phyloP scores from a whole-genome alignment of 2,113 vertebrate genomes.

The Pandion haliaetus region DNA sequence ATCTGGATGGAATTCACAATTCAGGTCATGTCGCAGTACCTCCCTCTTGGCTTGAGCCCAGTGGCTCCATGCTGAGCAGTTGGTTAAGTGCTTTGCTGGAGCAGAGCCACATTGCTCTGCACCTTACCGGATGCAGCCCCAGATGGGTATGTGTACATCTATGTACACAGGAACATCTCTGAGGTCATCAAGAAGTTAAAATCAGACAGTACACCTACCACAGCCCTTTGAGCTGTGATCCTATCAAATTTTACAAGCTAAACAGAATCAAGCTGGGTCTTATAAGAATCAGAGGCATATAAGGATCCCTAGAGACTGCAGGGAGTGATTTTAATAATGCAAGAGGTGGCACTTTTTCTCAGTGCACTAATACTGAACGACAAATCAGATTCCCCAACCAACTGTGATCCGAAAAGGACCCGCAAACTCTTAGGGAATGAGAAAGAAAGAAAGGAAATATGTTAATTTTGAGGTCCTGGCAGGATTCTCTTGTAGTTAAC shows the following conservation, averaged over 20 bases:
- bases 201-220: background rate
- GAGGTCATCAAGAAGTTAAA: background rate
- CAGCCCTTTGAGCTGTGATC: background rate
- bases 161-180: background rate
- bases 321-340: background rate
- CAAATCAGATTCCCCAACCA: background rate
- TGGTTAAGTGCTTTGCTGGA: constrained; percentile 23
- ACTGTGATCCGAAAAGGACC: background rate
- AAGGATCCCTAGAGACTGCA: background rate
- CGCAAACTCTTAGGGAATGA: background rate
- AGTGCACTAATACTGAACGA: background rate
- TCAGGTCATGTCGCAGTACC: background rate
- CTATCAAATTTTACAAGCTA: background rate
- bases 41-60: background rate
- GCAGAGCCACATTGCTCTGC: background rate
- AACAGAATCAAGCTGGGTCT: background rate
- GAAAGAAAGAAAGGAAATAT: background rate
- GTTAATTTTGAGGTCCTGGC: background rate
- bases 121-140: background rate
- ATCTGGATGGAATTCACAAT: background rate
- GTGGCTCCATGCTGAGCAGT: background rate
- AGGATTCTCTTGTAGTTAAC: background rate
- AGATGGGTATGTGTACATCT: background rate
- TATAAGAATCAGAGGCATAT: background rate
- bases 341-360: background rate